Conservation (phyloP, 2,113 vertebrate genomes). For the Corynorhinus townsendii region DNA sequence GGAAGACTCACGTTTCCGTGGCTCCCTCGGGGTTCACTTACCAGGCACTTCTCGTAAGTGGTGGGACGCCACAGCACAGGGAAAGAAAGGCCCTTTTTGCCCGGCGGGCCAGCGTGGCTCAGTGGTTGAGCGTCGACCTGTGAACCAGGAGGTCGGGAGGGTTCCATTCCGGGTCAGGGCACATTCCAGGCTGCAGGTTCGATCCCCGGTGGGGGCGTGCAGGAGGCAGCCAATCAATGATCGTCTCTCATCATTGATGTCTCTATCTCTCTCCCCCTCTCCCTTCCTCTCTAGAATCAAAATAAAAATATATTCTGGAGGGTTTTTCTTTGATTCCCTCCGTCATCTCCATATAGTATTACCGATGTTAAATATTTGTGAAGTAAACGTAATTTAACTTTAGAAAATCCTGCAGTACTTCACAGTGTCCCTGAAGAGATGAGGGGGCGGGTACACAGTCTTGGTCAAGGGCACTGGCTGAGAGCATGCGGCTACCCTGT, state of each 20-base stretch:
- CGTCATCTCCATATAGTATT: neutral
- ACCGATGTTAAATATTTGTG: neutral
- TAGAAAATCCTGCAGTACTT: neutral
- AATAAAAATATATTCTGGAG: neutral
- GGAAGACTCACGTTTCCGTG: neutral
- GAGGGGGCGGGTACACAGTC: neutral
- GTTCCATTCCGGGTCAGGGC: no score
- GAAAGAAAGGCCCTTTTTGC: no score
- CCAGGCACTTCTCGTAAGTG: no score
- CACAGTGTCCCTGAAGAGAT: neutral
- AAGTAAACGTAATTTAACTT: neutral
- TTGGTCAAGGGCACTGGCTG: neutral
- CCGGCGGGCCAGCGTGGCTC: no score
- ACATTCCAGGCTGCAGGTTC: no score
- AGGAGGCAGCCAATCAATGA: no score
- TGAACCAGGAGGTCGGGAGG: no score
- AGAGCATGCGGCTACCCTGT: fast-evolving
- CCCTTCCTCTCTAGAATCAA: neutral
- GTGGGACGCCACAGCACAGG: no score
- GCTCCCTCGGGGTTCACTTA: neutral
- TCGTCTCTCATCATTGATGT: no score
- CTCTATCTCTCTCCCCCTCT: no score
- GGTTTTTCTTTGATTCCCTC: neutral
- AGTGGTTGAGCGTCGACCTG: no score
- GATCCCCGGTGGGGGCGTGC: no score